phyloP scores from a whole-genome alignment of 2,113 vertebrate genomes.

The Prinia subflava region DNA sequence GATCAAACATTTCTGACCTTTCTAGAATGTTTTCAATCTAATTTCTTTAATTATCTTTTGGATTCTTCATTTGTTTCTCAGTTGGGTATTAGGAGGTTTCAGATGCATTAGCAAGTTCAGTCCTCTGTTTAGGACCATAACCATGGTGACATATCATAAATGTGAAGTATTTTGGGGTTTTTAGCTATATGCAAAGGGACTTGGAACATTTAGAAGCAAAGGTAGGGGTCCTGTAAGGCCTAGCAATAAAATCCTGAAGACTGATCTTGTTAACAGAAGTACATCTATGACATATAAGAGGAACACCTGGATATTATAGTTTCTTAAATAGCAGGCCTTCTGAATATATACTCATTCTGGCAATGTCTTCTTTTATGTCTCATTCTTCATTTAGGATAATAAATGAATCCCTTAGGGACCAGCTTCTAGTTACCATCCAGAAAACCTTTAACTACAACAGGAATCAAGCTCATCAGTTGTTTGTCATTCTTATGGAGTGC shows the following conservation, averaged over 20 bases:
- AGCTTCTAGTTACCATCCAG: conserved; percentile 95
- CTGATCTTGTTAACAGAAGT: neutral
- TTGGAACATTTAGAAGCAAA: neutral
- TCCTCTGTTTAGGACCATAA: neutral
- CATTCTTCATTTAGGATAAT: conserved; percentile 77
- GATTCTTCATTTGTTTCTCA: neutral
- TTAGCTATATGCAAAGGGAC: neutral
- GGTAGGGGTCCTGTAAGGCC: neutral
- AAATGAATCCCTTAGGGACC: conserved; percentile 89
- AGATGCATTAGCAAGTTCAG: neutral
- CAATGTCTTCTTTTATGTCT: neutral
- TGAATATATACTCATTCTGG: neutral
- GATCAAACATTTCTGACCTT: neutral
- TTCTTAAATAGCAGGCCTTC: neutral
- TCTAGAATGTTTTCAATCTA: neutral
- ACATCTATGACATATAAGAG: neutral
- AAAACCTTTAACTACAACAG: conserved; percentile 96
- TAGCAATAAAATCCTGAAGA: neutral
- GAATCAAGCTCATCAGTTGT: conserved; percentile 90
- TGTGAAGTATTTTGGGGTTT: neutral
- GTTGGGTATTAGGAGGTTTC: neutral
- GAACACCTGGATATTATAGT: neutral
- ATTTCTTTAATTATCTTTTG: neutral
- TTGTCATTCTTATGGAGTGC: conserved; percentile 91
- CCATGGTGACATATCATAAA: neutral